These are phyloP conservation scores for Deilephila porcellus DNA, from an alignment of 2,888 invertebrate genomes.

Conservation along the genomic window DNA sequence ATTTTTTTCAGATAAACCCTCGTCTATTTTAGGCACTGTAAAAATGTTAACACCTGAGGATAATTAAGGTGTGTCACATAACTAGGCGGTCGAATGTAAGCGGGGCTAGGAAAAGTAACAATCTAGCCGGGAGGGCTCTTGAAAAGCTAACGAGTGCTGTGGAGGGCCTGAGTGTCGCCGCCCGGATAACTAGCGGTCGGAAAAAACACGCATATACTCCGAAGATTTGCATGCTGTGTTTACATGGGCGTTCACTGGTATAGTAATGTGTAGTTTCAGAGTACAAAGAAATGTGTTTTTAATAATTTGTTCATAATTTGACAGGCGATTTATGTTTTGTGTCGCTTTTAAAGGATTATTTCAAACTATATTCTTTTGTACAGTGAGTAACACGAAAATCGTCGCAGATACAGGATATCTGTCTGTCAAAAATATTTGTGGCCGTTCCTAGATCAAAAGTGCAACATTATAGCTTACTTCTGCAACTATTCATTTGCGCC, in stretches of 20 bases:
- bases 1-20: neutral
- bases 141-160: constrained; percentile 69
- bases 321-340: too few relatives aligned
- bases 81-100: constrained; percentile 33
- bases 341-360: too few relatives aligned
- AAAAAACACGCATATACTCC: constrained; percentile 44
- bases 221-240: constrained; percentile 17
- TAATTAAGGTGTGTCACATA: constrained; percentile 56
- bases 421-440: too few relatives aligned
- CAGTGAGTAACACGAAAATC: too few relatives aligned
- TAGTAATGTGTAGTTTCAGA: too few relatives aligned
- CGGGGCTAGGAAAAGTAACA: constrained; percentile 62
- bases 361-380: too few relatives aligned
- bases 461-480: too few relatives aligned
- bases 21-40: neutral
- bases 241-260: neutral
- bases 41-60: constrained; percentile 35
- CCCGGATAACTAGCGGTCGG: constrained; percentile 65
- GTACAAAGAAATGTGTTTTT: too few relatives aligned
- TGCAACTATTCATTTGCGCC: too few relatives aligned
- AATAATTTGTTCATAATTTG: too few relatives aligned
- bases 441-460: too few relatives aligned
- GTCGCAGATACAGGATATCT: too few relatives aligned
- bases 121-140: constrained; percentile 63
- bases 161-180: constrained; percentile 59